Conservation (phyloP, 2,888 invertebrate genomes). For the Diplazon laetatorius region DNA sequence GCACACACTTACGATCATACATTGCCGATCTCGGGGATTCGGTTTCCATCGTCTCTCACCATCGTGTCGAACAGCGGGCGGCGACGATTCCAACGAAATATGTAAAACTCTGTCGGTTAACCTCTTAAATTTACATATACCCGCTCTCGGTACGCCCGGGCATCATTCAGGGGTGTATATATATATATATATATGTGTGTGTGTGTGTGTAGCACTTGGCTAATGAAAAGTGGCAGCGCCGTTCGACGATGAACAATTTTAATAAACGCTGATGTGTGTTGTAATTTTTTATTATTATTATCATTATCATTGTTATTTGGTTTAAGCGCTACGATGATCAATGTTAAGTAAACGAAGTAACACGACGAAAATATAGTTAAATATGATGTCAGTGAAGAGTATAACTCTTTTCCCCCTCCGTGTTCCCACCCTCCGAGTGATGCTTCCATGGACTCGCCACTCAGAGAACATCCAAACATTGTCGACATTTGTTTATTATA, state of each 20-base stretch:
- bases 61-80: constrained; percentile 62
- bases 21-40: constrained; percentile 45
- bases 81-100: constrained; percentile 79
- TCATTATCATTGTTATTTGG: too few species aligned
- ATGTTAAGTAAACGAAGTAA: not conserved
- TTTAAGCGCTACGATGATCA: too few species aligned
- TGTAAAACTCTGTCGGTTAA: constrained; percentile 81
- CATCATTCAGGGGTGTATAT: too few species aligned
- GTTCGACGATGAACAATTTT: constrained; percentile 24
- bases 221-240: constrained; percentile 76
- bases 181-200: too few species aligned
- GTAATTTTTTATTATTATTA: constrained; percentile 5
- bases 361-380: too few species aligned
- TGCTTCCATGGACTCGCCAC: not conserved
- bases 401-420: too few species aligned
- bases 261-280: constrained; percentile 30
- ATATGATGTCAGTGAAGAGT: too few species aligned
- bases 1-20: too few species aligned
- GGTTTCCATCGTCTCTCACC: constrained; percentile 45
- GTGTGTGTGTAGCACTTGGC: constrained; percentile 42
- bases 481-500: constrained; percentile 37
- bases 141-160: constrained; percentile 63
- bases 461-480: not conserved
- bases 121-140: constrained; percentile 82
- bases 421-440: too few species aligned